Evolutionary conservation across 2,888 invertebrate species (phyloP).

Genomic region (Scaptomyza tumidula): DNA sequence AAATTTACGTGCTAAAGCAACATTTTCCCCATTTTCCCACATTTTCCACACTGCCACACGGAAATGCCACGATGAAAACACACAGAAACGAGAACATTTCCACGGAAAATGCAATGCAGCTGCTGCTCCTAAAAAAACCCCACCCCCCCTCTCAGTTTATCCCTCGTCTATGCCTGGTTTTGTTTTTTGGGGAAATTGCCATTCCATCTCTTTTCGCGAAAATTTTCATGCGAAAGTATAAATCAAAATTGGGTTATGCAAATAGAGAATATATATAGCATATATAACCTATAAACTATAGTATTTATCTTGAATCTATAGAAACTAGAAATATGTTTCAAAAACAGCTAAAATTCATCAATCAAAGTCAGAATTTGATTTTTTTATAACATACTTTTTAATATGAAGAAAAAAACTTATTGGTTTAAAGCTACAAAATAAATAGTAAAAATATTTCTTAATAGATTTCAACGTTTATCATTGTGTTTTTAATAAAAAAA

Average conservation of each 20-base stretch:
- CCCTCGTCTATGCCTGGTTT: slow-evolving; percentile 4
- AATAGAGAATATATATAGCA: slow-evolving; percentile 22
- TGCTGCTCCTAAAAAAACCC: slow-evolving; percentile 38
- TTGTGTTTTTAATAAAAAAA: too few species aligned
- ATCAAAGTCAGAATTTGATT: slow-evolving; percentile 1
- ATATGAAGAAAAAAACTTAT: too few species aligned
- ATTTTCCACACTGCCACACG: too few species aligned
- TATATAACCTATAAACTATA: slow-evolving; percentile 1
- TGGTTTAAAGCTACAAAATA: neutral
- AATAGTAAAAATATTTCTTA: neutral
- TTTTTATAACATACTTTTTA: neutral
- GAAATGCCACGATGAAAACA: slow-evolving; percentile 50
- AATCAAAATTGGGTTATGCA: slow-evolving; percentile 60
- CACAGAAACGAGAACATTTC: too few species aligned
- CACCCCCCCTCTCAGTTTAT: neutral
- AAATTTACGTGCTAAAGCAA: slow-evolving; percentile 73
- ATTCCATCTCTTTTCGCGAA: slow-evolving; percentile 12
- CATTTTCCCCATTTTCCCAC: too few species aligned
- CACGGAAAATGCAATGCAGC: too few species aligned
- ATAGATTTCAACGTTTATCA: too few species aligned
- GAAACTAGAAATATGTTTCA: too few species aligned
- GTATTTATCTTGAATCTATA: neutral
- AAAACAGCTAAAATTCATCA: slow-evolving; percentile 4
- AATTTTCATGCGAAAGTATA: slow-evolving; percentile 44
- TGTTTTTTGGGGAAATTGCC: slow-evolving; percentile 18